Conservation (phyloP, 1,140 invertebrate species). For the Drosophila orosa region DNA sequence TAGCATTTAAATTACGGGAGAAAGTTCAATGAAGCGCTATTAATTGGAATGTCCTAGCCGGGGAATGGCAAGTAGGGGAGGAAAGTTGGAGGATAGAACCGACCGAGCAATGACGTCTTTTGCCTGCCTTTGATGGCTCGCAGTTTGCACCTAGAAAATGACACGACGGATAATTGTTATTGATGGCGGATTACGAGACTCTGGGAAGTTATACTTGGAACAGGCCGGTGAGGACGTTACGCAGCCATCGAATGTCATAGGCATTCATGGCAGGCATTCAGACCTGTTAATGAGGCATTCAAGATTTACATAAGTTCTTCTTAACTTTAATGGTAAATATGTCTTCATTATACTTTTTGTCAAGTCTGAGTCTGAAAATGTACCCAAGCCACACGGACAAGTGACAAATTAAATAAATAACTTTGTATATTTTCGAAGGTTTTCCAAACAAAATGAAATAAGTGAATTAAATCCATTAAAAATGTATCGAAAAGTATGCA, state of each 20-base stretch:
- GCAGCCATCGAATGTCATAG: slow-evolving; percentile 7
- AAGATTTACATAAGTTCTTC: not conserved
- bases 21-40: slow-evolving; percentile 75
- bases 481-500: not conserved
- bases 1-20: slow-evolving; percentile 76
- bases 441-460: not conserved
- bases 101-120: slow-evolving; percentile 44
- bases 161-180: slow-evolving; percentile 66
- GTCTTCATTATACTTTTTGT: slow-evolving; percentile 5
- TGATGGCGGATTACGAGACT: slow-evolving; percentile 69
- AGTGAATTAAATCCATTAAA: not conserved
- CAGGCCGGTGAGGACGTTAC: not conserved
- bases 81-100: slow-evolving; percentile 4
- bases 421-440: too few species aligned
- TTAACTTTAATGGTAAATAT: slow-evolving; percentile 13
- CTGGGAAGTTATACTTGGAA: slow-evolving; percentile 3
- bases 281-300: slow-evolving; percentile 17
- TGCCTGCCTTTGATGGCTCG: slow-evolving; percentile 61
- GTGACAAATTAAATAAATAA: not conserved
- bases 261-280: slow-evolving; percentile 9
- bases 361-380: not conserved
- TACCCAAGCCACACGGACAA: not conserved
- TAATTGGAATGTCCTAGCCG: slow-evolving; percentile 71
- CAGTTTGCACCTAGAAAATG: slow-evolving; percentile 42
- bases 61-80: slow-evolving; percentile 48